A percentile compares a stretch with the other conserved stretches of the same genome.
phyloP scores from a whole-genome alignment of 2,888 invertebrate species.

The Agrochola lota region DNA sequence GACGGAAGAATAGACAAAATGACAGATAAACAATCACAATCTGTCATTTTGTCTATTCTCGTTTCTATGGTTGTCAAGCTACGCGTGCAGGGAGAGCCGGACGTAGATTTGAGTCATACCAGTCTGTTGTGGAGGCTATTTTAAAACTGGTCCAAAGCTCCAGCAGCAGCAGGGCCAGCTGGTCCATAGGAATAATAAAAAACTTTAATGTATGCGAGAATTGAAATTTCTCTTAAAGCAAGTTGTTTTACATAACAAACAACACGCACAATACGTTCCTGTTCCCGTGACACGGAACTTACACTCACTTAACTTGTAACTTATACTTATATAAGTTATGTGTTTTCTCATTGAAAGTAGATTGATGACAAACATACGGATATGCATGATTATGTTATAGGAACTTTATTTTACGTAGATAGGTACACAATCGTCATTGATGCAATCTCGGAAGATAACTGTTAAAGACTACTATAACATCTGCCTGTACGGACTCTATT shows the following conservation, averaged over 20 bases:
- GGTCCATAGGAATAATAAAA: slow-evolving; percentile 15
- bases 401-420: background rate
- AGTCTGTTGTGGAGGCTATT: background rate
- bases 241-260: slow-evolving; percentile 56
- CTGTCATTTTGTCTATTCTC: no score
- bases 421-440: background rate
- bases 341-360: slow-evolving; percentile 35
- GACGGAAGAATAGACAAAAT: no score
- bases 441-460: background rate
- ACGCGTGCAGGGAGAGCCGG: no score
- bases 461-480: background rate
- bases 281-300: slow-evolving; percentile 65
- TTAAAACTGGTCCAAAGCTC: background rate
- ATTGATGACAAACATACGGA: slow-evolving; percentile 46
- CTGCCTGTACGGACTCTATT: no score
- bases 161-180: no score
- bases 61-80: no score
- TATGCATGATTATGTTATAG: slow-evolving; percentile 8
- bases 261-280: slow-evolving; percentile 48
- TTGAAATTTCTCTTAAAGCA: slow-evolving; percentile 36
- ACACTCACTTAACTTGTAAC: slow-evolving; percentile 19
- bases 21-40: no score
- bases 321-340: slow-evolving; percentile 38
- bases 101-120: no score
- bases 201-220: background rate